phyloP scores from a whole-genome alignment of 1,140 invertebrate genomes.

The Brachionus rubens region DNA sequence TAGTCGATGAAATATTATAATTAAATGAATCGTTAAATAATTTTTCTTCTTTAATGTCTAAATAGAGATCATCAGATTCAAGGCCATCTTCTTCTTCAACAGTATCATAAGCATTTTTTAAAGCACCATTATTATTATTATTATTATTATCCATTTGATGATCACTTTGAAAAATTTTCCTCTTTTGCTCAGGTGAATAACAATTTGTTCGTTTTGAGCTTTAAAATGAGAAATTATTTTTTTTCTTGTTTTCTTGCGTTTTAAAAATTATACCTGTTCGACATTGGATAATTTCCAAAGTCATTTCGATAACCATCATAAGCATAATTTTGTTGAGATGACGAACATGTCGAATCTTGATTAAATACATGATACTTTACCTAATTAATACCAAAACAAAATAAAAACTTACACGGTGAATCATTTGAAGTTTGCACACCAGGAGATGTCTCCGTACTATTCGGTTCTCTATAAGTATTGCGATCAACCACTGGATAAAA shows the following conservation, averaged over 20 bases:
- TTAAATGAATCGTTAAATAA: constrained; percentile 21
- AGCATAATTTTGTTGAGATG: neutral
- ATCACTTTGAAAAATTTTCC: neutral
- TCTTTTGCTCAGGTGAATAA: no score
- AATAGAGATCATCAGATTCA: neutral
- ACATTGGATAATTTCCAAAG: neutral
- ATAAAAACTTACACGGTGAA: constrained; percentile 7
- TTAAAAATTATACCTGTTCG: no score
- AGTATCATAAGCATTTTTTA: neutral
- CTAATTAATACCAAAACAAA: neutral
- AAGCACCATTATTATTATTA: no score
- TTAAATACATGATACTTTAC: no score
- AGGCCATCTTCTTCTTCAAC: neutral
- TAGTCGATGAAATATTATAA: neutral
- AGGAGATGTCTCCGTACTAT: constrained; percentile 19
- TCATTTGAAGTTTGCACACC: neutral
- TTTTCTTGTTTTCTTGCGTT: neutral
- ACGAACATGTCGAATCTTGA: neutral
- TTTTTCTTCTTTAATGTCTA: constrained; percentile 22
- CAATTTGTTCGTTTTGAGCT: no score
- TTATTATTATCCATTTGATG: neutral
- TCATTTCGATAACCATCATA: neutral
- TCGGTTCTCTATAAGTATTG: neutral
- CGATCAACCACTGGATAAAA: neutral
- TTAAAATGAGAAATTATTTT: neutral